phyloP scores from a whole-genome alignment of 2,797 vertebrate species.

The Micropoecilia bifurca region DNA sequence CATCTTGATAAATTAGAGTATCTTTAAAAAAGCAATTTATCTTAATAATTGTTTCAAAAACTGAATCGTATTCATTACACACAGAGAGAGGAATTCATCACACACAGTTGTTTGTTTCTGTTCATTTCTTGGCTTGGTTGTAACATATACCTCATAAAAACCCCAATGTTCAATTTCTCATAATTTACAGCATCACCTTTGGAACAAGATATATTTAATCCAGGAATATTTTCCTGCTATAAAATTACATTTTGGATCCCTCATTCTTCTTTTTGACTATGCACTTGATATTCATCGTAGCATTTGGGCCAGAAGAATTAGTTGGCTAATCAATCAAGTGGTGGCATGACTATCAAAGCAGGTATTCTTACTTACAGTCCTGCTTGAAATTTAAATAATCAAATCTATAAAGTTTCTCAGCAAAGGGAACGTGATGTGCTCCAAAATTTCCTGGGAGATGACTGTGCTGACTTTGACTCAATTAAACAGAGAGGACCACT shows the following conservation, averaged over 20 bases:
- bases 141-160: not conserved
- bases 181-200: not conserved
- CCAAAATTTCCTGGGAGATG: not conserved
- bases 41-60: not conserved
- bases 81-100: not conserved
- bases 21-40: not conserved
- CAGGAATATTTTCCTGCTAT: not conserved
- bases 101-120: not conserved
- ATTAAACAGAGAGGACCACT: not conserved
- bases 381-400: not conserved
- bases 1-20: not conserved
- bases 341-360: not conserved
- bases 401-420: not conserved
- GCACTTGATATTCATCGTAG: not conserved
- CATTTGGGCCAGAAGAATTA: not conserved
- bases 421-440: not conserved
- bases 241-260: not conserved
- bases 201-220: not conserved
- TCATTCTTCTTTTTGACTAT: not conserved
- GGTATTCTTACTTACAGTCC: not conserved
- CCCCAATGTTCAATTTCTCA: not conserved
- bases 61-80: not conserved
- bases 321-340: not conserved
- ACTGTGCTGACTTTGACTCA: not conserved
- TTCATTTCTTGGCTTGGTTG: not conserved